A percentile compares a stretch with the other conserved stretches of the same genome.
phyloP scores from a whole-genome alignment of 2,888 invertebrate genomes.

The Chrysodeixis includens region DNA sequence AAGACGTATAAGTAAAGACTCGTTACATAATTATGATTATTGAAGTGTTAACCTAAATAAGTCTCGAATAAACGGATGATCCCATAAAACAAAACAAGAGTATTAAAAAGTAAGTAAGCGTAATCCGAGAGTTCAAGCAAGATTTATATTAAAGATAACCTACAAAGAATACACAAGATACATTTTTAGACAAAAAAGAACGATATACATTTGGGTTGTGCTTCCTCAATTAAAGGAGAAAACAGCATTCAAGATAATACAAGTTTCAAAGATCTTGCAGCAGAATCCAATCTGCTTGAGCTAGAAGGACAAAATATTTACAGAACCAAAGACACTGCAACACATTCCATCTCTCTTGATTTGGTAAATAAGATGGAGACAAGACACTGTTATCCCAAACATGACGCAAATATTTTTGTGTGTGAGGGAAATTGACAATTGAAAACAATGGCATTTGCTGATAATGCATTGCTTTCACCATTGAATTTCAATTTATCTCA shows the following conservation, averaged over 20 bases:
- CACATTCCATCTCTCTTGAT: conserved; percentile 4
- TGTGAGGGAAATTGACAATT: conserved; percentile 21
- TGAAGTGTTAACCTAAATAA: no score
- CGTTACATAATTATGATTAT: not conserved
- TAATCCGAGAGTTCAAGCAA: no score
- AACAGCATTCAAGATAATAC: no score
- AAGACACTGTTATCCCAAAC: not conserved
- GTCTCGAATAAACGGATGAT: no score
- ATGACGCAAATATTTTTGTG: not conserved
- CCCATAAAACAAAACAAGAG: no score
- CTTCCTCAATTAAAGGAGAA: no score
- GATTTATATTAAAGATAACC: no score
- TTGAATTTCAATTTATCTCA: no score
- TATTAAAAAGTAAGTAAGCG: no score
- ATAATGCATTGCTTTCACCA: no score
- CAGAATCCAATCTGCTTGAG: not conserved
- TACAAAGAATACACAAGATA: not conserved
- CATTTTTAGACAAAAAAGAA: no score
- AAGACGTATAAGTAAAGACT: not conserved
- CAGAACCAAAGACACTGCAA: not conserved
- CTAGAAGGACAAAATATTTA: not conserved
- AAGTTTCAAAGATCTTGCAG: not conserved
- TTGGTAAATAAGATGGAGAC: not conserved
- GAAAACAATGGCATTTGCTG: conserved; percentile 20
- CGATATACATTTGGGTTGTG: no score